These are phyloP conservation scores for Diadromus collaris DNA, from an alignment of 2,888 invertebrate species.

Conservation along the genomic window DNA sequence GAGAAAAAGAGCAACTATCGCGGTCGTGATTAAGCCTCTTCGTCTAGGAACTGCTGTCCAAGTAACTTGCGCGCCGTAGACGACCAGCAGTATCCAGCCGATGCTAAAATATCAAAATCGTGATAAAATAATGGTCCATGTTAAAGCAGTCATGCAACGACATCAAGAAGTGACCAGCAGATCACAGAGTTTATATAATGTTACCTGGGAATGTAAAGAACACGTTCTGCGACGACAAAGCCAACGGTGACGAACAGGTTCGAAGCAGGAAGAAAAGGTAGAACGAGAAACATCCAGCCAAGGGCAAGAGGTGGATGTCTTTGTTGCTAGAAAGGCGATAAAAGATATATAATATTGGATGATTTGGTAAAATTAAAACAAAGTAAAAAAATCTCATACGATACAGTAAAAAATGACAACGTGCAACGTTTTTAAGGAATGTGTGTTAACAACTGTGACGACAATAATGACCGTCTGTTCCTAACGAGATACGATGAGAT, in stretches of 20 bases:
- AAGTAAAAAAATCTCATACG: not conserved
- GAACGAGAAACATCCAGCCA: conserved; percentile 87
- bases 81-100: conserved; percentile 90
- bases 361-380: not conserved
- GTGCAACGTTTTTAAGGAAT: not conserved
- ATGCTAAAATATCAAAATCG: conserved; percentile 82
- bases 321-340: conserved; percentile 82
- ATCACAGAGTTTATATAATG: not conserved
- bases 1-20: conserved; percentile 83
- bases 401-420: not conserved
- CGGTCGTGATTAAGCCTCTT: conserved; percentile 81
- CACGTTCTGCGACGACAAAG: conserved; percentile 93
- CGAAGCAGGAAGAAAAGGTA: conserved; percentile 93
- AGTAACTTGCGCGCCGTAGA: conserved; percentile 86
- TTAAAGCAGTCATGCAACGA: not conserved
- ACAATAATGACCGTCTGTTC: not conserved
- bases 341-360: not conserved
- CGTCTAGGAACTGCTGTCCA: conserved; percentile 82
- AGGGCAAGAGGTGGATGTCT: conserved; percentile 86
- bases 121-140: not conserved
- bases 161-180: not conserved
- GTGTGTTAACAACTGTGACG: not conserved
- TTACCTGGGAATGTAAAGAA: conserved; percentile 94
- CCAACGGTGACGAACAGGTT: conserved; percentile 91
- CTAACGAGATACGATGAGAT: conserved; percentile 8